Percentiles rank a stretch among this genome's conserved stretches.
These are phyloP conservation scores for Andricus quercusramuli DNA, from an alignment of 2,888 invertebrate species.

Conservation along the genomic window DNA sequence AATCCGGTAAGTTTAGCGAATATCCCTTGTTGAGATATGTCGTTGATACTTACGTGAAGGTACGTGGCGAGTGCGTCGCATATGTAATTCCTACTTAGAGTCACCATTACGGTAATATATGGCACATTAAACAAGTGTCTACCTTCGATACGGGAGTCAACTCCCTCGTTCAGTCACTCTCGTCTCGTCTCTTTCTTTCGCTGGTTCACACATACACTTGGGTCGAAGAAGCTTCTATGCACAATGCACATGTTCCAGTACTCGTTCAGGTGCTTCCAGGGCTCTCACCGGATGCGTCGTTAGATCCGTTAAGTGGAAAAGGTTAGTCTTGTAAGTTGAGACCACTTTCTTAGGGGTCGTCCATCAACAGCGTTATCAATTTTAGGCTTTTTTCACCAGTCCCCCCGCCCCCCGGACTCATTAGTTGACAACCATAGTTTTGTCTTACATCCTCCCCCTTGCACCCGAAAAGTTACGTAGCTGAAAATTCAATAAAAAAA, in stretches of 20 bases:
- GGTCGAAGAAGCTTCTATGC: constrained; percentile 56
- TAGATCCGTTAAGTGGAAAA: constrained; percentile 61
- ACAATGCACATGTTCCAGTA: constrained; percentile 64
- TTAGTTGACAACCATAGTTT: too few relatives aligned
- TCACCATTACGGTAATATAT: constrained; percentile 54
- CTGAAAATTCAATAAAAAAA: too few relatives aligned
- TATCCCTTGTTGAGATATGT: constrained; percentile 70
- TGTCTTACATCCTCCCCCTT: too few relatives aligned
- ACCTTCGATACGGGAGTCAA: constrained; percentile 53
- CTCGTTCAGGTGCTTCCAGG: constrained; percentile 64
- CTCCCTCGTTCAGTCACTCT: constrained; percentile 46
- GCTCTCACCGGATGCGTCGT: constrained; percentile 56
- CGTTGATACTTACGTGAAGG: constrained; percentile 75
- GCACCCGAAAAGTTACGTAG: too few relatives aligned
- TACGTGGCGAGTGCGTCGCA: constrained; percentile 74
- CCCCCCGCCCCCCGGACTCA: too few relatives aligned
- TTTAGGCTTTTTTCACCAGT: too few relatives aligned
- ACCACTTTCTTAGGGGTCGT: constrained; percentile 21
- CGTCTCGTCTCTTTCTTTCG: constrained; percentile 42
- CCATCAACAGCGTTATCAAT: too few relatives aligned
- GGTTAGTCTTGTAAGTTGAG: constrained; percentile 58
- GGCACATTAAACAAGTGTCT: constrained; percentile 57
- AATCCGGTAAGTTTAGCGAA: constrained; percentile 61
- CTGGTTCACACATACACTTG: constrained; percentile 54
- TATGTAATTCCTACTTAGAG: constrained; percentile 74